Conservation (phyloP, 53 echinoderm and acorn worm species). For the Zoroaster sp. region DNA sequence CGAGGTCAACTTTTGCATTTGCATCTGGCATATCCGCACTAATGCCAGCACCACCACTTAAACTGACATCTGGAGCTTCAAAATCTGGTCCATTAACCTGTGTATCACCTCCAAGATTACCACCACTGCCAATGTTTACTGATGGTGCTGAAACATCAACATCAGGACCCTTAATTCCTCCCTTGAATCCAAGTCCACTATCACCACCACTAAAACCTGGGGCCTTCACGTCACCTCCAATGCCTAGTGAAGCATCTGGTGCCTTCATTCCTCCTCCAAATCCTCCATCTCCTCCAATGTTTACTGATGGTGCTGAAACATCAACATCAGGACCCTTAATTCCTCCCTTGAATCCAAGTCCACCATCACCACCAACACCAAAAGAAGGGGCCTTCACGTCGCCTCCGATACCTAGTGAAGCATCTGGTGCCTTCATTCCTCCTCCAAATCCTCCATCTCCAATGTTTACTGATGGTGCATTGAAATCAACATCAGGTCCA, state of each 20-base stretch:
- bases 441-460: neutral
- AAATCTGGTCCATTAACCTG: constrained; percentile 21
- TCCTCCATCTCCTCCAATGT: neutral
- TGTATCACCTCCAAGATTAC: constrained; percentile 39
- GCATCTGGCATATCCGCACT: constrained; percentile 21
- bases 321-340: constrained; percentile 39
- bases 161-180: constrained; percentile 32
- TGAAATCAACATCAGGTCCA: constrained; percentile 16
- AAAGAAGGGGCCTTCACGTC: constrained; percentile 27
- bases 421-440: constrained; percentile 24
- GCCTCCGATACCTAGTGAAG: constrained; percentile 50
- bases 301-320: neutral
- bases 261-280: constrained; percentile 21
- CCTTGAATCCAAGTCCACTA: constrained; percentile 36
- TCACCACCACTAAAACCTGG: constrained; percentile 7
- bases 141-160: constrained; percentile 51
- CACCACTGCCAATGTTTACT: neutral
- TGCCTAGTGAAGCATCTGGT: constrained; percentile 23
- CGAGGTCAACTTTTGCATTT: constrained; percentile 5
- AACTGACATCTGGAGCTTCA: neutral
- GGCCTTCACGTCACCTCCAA: constrained; percentile 40
- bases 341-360: constrained; percentile 21
- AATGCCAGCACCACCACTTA: constrained; percentile 1
- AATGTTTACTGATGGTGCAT: neutral
- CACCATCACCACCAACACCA: constrained; percentile 33